These are phyloP conservation scores for Uropetala carovei DNA, from an alignment of 2,888 invertebrate genomes.

Conservation along the genomic window DNA sequence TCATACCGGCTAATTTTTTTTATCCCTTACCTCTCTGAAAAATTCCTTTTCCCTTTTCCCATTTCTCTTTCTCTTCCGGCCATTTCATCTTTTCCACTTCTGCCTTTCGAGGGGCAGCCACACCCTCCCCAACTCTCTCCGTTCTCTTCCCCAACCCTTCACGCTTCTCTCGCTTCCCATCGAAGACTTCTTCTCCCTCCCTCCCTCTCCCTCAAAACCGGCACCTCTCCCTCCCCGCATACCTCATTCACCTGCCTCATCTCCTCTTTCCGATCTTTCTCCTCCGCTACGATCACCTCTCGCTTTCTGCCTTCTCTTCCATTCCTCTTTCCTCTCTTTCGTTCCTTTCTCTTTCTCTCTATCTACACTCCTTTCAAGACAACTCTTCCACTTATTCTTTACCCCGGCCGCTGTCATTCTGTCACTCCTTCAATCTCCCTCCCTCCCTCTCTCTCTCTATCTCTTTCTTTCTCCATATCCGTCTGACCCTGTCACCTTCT, in stretches of 20 bases:
- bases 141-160: background rate
- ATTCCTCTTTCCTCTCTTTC: background rate
- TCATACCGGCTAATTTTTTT: background rate
- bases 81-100: background rate
- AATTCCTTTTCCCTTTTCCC: background rate
- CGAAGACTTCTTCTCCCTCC: background rate
- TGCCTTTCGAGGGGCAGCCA: background rate
- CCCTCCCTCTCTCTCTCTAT: background rate
- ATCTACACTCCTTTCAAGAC: background rate
- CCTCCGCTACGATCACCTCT: background rate
- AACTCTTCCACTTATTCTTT: background rate
- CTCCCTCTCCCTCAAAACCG: background rate
- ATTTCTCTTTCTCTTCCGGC: conserved; percentile 11
- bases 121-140: background rate
- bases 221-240: background rate
- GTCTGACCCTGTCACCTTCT: conserved; percentile 13
- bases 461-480: background rate
- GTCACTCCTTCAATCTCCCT: background rate
- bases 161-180: background rate
- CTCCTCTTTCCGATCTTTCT: background rate
- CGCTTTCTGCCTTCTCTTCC: background rate
- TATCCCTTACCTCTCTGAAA: background rate
- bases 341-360: background rate
- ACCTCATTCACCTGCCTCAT: conserved; percentile 1
- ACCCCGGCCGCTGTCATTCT: background rate